Percentiles rank a stretch among this genome's conserved stretches.
phyloP scores from a whole-genome alignment of 1,140 invertebrate genomes.

The Caerostris darwini region DNA sequence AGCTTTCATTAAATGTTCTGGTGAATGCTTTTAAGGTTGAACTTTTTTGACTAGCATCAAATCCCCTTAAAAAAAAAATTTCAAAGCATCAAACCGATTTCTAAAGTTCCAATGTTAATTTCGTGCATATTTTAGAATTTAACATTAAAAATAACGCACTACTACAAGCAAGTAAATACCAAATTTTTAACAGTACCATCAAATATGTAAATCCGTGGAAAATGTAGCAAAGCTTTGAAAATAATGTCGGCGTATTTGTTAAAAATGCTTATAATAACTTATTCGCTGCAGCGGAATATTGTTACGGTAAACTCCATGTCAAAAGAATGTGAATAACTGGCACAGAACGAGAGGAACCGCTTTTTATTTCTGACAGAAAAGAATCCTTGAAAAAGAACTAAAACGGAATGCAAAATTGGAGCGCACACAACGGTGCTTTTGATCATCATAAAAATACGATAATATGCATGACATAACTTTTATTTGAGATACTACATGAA shows the following conservation, averaged over 20 bases:
- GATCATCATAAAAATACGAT: conserved; percentile 35
- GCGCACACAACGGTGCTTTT: background rate
- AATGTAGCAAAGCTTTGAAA: background rate
- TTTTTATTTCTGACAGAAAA: conserved; percentile 7
- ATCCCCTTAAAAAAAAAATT: too few species aligned
- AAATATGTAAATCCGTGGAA: too few species aligned
- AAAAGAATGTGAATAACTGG: background rate
- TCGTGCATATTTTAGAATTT: too few species aligned
- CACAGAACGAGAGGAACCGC: background rate
- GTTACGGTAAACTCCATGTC: background rate
- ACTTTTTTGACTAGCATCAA: too few species aligned
- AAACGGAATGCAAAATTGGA: background rate
- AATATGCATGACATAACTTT: conserved; percentile 37
- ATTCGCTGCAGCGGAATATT: background rate
- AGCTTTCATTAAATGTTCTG: too few species aligned
- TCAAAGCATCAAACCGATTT: too few species aligned
- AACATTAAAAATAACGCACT: too few species aligned
- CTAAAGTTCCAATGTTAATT: too few species aligned
- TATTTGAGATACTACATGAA: background rate
- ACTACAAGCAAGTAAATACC: too few species aligned
- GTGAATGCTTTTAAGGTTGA: too few species aligned
- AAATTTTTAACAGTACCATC: too few species aligned
- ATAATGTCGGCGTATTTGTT: background rate
- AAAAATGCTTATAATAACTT: conserved; percentile 6
- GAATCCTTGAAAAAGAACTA: background rate